phyloP scores from a whole-genome alignment of 1,140 invertebrate genomes.

The Steinernema khuongi region DNA sequence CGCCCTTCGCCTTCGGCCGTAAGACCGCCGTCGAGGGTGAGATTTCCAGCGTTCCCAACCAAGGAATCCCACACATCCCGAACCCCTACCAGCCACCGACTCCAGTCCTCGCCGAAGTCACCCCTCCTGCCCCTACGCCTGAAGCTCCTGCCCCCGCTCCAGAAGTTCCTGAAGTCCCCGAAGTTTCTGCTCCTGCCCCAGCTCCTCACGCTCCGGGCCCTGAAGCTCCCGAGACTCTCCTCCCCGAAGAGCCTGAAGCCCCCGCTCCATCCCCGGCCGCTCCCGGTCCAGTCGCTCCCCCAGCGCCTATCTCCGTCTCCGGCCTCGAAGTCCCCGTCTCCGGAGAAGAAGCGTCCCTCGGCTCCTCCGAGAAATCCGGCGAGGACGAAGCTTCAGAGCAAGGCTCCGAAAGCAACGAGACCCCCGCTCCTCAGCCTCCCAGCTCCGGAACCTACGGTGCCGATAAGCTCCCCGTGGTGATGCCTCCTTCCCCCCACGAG shows the following conservation, averaged over 20 bases:
- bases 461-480: neutral
- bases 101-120: neutral
- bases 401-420: neutral
- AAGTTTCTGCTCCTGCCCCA: conserved; percentile 17
- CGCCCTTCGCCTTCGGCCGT: neutral
- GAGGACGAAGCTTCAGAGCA: neutral
- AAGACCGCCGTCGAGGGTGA: neutral
- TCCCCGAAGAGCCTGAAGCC: neutral
- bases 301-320: neutral
- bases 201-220: neutral
- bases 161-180: conserved; percentile 14
- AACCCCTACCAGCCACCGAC: conserved; percentile 12
- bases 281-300: neutral
- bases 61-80: neutral
- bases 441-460: conserved; percentile 14
- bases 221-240: neutral
- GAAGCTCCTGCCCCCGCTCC: conserved; percentile 13
- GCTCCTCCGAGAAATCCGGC: too few species aligned
- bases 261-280: neutral
- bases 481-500: neutral
- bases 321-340: too few species aligned
- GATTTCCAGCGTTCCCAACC: neutral
- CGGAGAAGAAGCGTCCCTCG: too few species aligned
- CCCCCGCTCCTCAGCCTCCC: neutral
- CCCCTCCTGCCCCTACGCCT: conserved; percentile 18